phyloP scores from a whole-genome alignment of 2,888 invertebrate genomes.

The Oxytorus armatus region DNA sequence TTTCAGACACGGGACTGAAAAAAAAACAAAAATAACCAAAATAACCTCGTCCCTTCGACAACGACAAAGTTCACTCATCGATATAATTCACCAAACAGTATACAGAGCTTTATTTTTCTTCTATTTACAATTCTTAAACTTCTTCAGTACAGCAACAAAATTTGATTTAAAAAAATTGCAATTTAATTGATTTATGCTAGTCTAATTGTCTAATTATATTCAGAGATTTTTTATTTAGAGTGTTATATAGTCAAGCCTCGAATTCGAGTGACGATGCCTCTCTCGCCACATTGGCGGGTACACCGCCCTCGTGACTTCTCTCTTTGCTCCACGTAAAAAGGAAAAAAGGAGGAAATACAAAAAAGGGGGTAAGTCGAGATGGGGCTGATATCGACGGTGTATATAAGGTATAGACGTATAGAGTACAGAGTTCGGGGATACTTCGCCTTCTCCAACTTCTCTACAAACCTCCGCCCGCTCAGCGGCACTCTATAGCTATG shows the following conservation, averaged over 20 bases:
- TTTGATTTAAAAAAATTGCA: constrained; percentile 27
- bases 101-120: background rate
- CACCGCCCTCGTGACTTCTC: constrained; percentile 20
- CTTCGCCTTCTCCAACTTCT: constrained; percentile 40
- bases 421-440: constrained; percentile 33
- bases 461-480: constrained; percentile 20
- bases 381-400: constrained; percentile 42
- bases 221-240: constrained; percentile 10
- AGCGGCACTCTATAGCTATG: constrained; percentile 16
- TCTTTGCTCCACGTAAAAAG: constrained; percentile 44
- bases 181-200: constrained; percentile 46
- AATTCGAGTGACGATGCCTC: constrained; percentile 36
- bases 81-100: too few species aligned
- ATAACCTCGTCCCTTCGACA: too few species aligned
- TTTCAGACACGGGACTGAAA: too few species aligned
- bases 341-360: constrained; percentile 6
- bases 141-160: background rate
- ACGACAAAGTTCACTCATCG: too few species aligned
- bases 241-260: background rate
- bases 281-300: constrained; percentile 26
- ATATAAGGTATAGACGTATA: constrained; percentile 15
- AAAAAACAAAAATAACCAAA: too few species aligned
- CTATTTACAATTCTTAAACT: background rate
- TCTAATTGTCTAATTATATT: constrained; percentile 59
- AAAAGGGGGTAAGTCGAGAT: constrained; percentile 21